Percentiles rank a stretch among this genome's conserved stretches.
These are phyloP conservation scores for Notarius quadriscutis DNA, from an alignment of 2,113 vertebrate species.

Conservation along the genomic window DNA sequence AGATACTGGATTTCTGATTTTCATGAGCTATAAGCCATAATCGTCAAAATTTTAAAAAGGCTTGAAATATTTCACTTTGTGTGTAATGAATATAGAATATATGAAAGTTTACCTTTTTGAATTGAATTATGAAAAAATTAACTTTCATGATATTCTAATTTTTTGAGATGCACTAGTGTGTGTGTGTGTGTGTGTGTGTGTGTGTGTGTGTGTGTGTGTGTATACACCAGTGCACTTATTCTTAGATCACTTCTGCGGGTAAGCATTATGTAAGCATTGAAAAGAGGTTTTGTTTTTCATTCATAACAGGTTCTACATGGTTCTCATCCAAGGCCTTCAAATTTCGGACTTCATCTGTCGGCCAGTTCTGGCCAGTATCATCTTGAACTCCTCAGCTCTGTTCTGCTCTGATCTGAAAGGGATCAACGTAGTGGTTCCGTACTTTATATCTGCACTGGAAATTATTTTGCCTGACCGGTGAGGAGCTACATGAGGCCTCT, in stretches of 20 bases:
- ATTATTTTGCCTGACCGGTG: slow-evolving; percentile 91
- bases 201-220: too few species aligned
- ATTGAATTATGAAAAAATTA: too few species aligned
- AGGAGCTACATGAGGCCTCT: slow-evolving; percentile 30
- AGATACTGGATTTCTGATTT: too few species aligned
- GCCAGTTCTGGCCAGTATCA: slow-evolving; percentile 86
- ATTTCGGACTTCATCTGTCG: slow-evolving; percentile 85
- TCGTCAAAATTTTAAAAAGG: too few species aligned
- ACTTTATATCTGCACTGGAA: slow-evolving; percentile 90
- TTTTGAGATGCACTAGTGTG: too few species aligned
- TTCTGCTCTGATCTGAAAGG: slow-evolving; percentile 93
- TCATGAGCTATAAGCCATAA: too few species aligned
- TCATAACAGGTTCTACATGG: slow-evolving; percentile 88
- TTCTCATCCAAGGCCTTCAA: slow-evolving; percentile 90
- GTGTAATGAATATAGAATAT: too few species aligned
- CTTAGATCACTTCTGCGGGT: neutral
- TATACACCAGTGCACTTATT: neutral
- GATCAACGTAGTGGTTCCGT: slow-evolving; percentile 88
- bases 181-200: too few species aligned
- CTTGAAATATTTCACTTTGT: too few species aligned
- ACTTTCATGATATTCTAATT: too few species aligned
- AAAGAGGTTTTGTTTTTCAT: neutral
- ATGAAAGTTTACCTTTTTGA: too few species aligned
- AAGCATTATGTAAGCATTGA: neutral
- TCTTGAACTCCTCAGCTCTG: slow-evolving; percentile 88